These are phyloP conservation scores for Gadus macrocephalus DNA, from an alignment of 2,113 vertebrate genomes.

Conservation along the genomic window DNA sequence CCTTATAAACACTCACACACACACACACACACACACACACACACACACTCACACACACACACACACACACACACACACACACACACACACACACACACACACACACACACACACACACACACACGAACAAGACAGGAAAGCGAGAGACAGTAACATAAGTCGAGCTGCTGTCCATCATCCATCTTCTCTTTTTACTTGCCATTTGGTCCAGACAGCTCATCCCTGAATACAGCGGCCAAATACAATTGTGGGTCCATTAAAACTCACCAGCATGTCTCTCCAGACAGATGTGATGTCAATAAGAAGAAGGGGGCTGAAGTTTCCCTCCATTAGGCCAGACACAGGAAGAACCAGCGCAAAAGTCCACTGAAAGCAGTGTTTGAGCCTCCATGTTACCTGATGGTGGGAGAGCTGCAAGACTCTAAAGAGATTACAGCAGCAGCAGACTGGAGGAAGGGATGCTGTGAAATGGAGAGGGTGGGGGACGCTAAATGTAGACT, in stretches of 20 bases:
- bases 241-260: slow-evolving; percentile 9
- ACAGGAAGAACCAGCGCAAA: slow-evolving; percentile 34
- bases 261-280: slow-evolving; percentile 12
- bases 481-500: no score
- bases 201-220: not conserved
- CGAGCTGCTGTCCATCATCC: not conserved
- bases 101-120: not conserved
- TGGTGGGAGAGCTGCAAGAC: slow-evolving; percentile 55
- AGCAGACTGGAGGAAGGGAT: slow-evolving; percentile 33
- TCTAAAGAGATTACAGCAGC: slow-evolving; percentile 65
- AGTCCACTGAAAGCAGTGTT: slow-evolving; percentile 10
- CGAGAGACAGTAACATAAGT: not conserved
- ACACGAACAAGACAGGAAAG: not conserved
- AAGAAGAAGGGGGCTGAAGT: slow-evolving; percentile 4
- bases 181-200: not conserved
- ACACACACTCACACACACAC: no score
- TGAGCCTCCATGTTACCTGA: slow-evolving; percentile 53
- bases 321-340: slow-evolving; percentile 14
- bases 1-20: not conserved
- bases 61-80: no score
- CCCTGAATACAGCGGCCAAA: not conserved
- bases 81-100: no score
- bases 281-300: not conserved
- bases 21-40: no score
- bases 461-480: no score